A percentile compares a stretch with the other conserved stretches of the same genome.
Conservation (phyloP, 2,888 invertebrate genomes). For the Agriopis aurantiaria region DNA sequence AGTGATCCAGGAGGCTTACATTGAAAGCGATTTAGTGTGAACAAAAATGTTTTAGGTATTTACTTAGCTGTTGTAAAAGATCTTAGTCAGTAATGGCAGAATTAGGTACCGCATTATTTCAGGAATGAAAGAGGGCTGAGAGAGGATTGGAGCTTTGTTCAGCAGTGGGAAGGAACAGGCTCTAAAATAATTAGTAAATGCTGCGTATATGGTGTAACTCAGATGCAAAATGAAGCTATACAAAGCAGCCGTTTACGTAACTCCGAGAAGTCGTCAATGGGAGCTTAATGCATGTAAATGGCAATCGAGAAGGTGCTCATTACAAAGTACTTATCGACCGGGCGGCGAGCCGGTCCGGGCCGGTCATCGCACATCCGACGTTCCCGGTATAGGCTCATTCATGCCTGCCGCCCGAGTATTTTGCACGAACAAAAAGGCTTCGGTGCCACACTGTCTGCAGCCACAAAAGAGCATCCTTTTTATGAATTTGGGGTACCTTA, state of each 20-base stretch:
- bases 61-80: too few relatives aligned
- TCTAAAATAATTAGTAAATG: too few relatives aligned
- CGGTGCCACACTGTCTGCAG: conserved; percentile 83
- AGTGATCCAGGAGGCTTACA: neutral
- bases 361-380: conserved; percentile 56
- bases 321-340: conserved; percentile 39
- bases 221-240: conserved; percentile 18
- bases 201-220: too few relatives aligned
- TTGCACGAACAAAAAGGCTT: conserved; percentile 76
- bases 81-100: too few relatives aligned
- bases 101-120: too few relatives aligned
- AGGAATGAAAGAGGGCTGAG: too few relatives aligned
- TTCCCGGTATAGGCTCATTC: conserved; percentile 72
- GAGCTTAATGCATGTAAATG: conserved; percentile 45
- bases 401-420: conserved; percentile 61
- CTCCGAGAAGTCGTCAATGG: conserved; percentile 39
- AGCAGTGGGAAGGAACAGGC: too few relatives aligned
- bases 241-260: conserved; percentile 31
- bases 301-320: conserved; percentile 45
- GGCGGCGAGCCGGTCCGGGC: conserved; percentile 34
- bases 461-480: conserved; percentile 78
- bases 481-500: conserved; percentile 75
- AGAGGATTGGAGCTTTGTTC: too few relatives aligned
- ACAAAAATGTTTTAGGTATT: too few relatives aligned
- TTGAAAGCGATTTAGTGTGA: neutral